phyloP scores from a whole-genome alignment of 1,140 invertebrate species.

The Stratiolaelaps scimitus region DNA sequence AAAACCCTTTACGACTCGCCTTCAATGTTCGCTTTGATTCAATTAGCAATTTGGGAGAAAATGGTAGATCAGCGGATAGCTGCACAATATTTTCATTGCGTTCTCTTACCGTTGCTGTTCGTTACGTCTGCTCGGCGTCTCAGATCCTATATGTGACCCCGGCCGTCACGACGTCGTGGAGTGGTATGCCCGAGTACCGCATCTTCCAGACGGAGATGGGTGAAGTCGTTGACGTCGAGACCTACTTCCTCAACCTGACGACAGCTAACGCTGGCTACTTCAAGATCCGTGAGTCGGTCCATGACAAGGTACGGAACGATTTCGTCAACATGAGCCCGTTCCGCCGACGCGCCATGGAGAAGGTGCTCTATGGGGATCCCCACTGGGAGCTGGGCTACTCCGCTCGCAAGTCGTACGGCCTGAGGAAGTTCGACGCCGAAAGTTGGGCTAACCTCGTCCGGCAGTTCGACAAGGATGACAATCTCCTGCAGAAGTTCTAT shows the following conservation, averaged over 20 bases:
- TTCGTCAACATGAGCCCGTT: slow-evolving; percentile 7
- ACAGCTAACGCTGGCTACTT: slow-evolving; percentile 56
- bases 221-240: slow-evolving; percentile 74
- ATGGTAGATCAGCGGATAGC: too few relatives aligned
- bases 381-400: slow-evolving; percentile 80
- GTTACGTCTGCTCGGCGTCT: not conserved
- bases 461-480: slow-evolving; percentile 66
- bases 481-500: slow-evolving; percentile 68
- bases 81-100: too few relatives aligned
- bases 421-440: slow-evolving; percentile 61
- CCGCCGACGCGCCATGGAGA: slow-evolving; percentile 25
- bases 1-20: too few relatives aligned
- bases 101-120: too few relatives aligned
- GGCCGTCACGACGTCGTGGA: slow-evolving; percentile 17
- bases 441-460: slow-evolving; percentile 78
- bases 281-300: slow-evolving; percentile 14
- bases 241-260: slow-evolving; percentile 85
- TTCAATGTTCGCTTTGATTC: too few relatives aligned
- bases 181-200: slow-evolving; percentile 23
- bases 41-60: too few relatives aligned
- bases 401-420: slow-evolving; percentile 63
- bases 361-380: slow-evolving; percentile 42
- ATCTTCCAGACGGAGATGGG: slow-evolving; percentile 18
- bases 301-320: slow-evolving; percentile 11
- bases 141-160: slow-evolving; percentile 13